Conservation (phyloP, 2,797 vertebrate genomes). For the Geotrypetes seraphini region DNA sequence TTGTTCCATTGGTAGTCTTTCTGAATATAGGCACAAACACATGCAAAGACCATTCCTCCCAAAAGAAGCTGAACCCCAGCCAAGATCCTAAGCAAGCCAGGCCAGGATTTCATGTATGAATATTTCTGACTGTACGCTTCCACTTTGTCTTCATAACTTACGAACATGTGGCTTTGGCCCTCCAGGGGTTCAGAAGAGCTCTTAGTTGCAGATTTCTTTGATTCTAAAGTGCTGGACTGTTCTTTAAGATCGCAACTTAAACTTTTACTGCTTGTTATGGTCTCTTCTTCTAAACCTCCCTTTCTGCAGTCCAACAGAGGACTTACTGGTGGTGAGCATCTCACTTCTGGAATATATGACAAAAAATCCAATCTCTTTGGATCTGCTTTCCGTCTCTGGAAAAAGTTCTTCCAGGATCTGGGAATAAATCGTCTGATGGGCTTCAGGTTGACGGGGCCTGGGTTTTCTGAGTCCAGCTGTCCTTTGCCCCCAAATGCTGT, state of each 20-base stretch:
- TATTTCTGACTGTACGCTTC: conserved; percentile 51
- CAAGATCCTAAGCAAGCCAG: conserved; percentile 55
- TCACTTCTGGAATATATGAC: conserved; percentile 42
- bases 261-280: too few relatives aligned
- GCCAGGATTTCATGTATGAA: conserved; percentile 63
- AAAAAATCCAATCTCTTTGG: conserved; percentile 2
- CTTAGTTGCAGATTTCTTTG: background rate
- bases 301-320: conserved; percentile 31
- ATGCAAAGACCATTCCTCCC: conserved; percentile 61
- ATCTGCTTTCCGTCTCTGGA: conserved; percentile 14
- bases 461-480: background rate
- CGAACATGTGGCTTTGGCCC: conserved; percentile 41
- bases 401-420: conserved; percentile 34
- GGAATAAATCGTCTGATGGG: conserved; percentile 40
- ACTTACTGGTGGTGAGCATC: conserved; percentile 50
- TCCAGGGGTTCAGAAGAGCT: conserved; percentile 32
- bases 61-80: conserved; percentile 61
- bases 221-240: background rate
- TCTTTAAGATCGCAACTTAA: background rate
- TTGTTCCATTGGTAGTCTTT: conserved; percentile 67
- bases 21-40: conserved; percentile 61
- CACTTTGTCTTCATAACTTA: conserved; percentile 56
- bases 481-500: background rate
- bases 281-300: background rate
- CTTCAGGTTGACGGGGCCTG: conserved; percentile 1